Evolutionary conservation across 2,113 vertebrate species (phyloP), one percentile per base, ranked within the genome.

Genomic region (Barnardius zonarius): DNA sequence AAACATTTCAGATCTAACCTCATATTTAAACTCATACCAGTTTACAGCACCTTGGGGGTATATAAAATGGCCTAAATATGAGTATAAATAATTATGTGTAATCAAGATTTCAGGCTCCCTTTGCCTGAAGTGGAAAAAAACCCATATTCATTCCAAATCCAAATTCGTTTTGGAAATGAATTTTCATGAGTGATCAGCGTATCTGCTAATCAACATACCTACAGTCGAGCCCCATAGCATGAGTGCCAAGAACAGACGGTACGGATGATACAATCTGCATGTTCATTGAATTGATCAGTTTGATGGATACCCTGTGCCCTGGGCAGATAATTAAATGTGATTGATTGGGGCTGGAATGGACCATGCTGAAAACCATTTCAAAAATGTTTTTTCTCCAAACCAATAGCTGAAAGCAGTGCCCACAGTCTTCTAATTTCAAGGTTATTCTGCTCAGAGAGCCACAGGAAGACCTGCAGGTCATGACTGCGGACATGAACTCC

Each of bases 141-240:
- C 7, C 22, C 16, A 70, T 67, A 70, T 52, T 93, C 62, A 52
- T 95, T 96, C 89, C 89, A 96, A 93, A 95, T 92, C 81, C 80
- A 93, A 82, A 91, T 87, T 95, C 39, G 95, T 95, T 96, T 95
- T 95, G 81, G 83, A 91, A 93, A 93, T 96, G 74, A 97, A 96
- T 96, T 96, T 97, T 96, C 96, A 93, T 96, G 95, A 93, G 93
- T 85, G 92, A 96, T 96, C 93, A 95, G 86, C 4, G 0, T 93
- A 93, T 94, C 93, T 90, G 82, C 82, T 96, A 80, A 97, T 96
- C 93, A 95, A 82, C 91, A 66, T 73, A 91, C 82, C 92, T 85
- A 44, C 86, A 91, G 93, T 95, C 74, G 82, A 91, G 83, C 83
- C 86, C 92, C 27, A 39, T 51, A 75, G 80, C 88, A 33, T 2